Evolutionary conservation across 1,140 invertebrate species (phyloP).

Genomic region (Drosophila lowei): DNA sequence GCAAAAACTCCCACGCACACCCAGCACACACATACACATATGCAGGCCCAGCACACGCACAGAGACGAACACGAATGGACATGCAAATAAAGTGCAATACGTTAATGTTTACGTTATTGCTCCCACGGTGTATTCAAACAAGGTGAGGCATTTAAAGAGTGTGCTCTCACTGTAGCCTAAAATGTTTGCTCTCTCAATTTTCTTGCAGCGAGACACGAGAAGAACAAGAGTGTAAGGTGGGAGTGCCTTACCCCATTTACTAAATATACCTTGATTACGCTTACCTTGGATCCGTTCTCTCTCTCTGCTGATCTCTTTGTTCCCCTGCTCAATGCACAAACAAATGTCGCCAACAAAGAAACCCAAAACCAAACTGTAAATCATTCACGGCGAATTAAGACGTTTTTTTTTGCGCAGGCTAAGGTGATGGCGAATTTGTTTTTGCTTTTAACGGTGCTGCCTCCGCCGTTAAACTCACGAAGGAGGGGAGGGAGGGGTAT

Average conservation of each 20-base stretch:
- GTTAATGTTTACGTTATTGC: conserved; percentile 30
- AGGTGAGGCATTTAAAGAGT: background rate
- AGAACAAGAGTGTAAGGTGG: background rate
- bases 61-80: conserved; percentile 4
- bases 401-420: conserved; percentile 49
- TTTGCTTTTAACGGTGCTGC: conserved; percentile 8
- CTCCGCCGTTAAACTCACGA: conserved; percentile 9
- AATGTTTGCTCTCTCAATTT: too few relatives aligned
- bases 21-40: background rate
- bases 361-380: conserved; percentile 72
- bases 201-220: too few relatives aligned
- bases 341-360: conserved; percentile 68
- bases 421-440: conserved; percentile 32
- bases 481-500: too few relatives aligned
- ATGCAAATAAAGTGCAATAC: conserved; percentile 51
- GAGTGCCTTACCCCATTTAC: too few relatives aligned
- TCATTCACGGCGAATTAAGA: conserved; percentile 74
- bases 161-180: too few relatives aligned
- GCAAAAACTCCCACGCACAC: conserved; percentile 61
- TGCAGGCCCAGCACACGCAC: too few relatives aligned
- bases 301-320: conserved; percentile 9
- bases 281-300: conserved; percentile 18
- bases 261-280: conserved; percentile 9
- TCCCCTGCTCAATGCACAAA: conserved; percentile 18
- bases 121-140: background rate